Evolutionary conservation across 2,113 vertebrate species (phyloP), one percentile per base, ranked within the genome.

Genomic region (Butorides virescens): DNA sequence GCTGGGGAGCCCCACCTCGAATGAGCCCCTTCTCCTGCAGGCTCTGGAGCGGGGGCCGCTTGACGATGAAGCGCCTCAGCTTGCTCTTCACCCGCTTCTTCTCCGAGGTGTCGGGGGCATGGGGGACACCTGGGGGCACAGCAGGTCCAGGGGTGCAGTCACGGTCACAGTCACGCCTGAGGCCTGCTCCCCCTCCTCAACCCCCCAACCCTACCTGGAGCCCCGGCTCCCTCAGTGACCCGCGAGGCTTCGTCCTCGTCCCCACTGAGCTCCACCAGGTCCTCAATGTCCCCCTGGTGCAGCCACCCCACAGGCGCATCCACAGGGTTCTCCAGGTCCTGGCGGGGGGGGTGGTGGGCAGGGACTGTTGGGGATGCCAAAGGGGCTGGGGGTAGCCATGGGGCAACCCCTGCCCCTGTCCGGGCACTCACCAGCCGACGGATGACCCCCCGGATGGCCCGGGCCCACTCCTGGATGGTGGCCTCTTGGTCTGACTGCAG

Each of bases 21-120:
- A 99, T 99, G 49, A 99, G 98, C 3, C 99, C 99, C 86, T 99
- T 99, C 95, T 99, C 99, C 96, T 99, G 99, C 83, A 99, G 98
- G 56, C 98, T 97, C 96, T 99, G 99, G 62, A 99, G 97, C 3
- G 99, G 98, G 9, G 99, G 99, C 71, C 99, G 98, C 96, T 98
- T 99, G 30, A 98, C 90, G 61, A 99, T 99, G 62, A 99, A 98
- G 92, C 98, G 98, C 97, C 98, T 99, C 86, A 99, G 96, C 29
- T 98, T 98, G 77, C 97, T 99, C 92, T 98, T 98, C 53, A 99
- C 99, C 13, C 99, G 97, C 85, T 99, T 99, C 93, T 97, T 98
- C 94, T 99, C 98, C 0, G 98, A 97, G 95, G 97, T 97, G 61
- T 98, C 98, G n/a, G 97, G 96, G 14, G 34, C 3, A 4, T 37